Conservation (phyloP, 2,113 vertebrate genomes). For the Elachura formosa region DNA sequence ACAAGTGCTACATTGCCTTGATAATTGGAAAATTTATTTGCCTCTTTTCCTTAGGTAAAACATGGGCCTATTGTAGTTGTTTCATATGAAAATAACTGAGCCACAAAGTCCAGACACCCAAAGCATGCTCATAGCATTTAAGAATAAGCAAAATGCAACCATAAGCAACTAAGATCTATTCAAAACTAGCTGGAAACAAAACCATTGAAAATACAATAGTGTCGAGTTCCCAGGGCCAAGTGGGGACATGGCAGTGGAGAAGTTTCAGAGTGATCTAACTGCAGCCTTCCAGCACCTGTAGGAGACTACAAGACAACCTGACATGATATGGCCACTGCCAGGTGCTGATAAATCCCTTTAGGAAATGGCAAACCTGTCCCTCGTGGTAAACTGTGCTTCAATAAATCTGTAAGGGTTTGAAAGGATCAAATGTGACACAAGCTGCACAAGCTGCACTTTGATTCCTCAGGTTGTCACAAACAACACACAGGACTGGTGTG, state of each 20-base stretch:
- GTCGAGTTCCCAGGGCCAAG: background rate
- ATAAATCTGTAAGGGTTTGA: background rate
- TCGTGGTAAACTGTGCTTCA: background rate
- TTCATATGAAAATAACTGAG: constrained; percentile 24
- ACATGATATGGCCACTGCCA: background rate
- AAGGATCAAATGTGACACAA: background rate
- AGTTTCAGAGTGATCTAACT: background rate
- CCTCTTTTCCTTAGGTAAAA: constrained; percentile 18
- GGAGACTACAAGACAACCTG: background rate
- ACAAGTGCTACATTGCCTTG: constrained; percentile 21
- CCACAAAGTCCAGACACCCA: constrained; percentile 17
- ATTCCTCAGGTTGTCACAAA: background rate
- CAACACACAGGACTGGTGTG: background rate
- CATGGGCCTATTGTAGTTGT: background rate
- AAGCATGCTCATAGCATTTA: background rate
- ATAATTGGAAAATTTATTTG: constrained; percentile 55
- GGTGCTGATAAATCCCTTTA: background rate
- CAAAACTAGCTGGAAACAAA: background rate
- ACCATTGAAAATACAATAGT: background rate
- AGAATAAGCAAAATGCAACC: background rate
- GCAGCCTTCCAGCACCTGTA: background rate
- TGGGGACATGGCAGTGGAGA: background rate
- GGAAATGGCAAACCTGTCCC: background rate
- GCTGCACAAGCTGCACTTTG: background rate
- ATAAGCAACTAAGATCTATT: background rate